Evolutionary conservation across 2,888 invertebrate genomes (phyloP).

Genomic region (Tiliacea citrago): DNA sequence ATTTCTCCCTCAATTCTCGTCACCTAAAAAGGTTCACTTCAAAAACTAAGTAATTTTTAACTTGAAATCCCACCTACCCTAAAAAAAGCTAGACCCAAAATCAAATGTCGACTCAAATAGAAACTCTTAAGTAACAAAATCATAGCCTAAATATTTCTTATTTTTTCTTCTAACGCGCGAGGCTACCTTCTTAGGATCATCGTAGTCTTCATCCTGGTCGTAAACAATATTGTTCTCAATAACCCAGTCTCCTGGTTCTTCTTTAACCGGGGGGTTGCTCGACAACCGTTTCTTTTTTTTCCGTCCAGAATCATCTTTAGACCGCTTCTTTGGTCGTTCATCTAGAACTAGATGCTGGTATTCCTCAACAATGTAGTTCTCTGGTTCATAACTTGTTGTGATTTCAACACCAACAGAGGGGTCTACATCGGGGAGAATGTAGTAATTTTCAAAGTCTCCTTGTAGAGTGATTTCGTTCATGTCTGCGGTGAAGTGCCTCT

Average conservation of each 20-base stretch:
- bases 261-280: constrained; percentile 69
- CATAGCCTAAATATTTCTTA: constrained; percentile 87
- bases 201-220: constrained; percentile 83
- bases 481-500: constrained; percentile 85
- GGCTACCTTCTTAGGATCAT: constrained; percentile 81
- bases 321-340: constrained; percentile 79
- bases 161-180: constrained; percentile 86
- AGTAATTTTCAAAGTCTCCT: constrained; percentile 87
- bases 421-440: constrained; percentile 87
- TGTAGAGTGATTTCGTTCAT: constrained; percentile 85
- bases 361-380: constrained; percentile 85
- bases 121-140: constrained; percentile 83
- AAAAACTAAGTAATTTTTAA: neutral
- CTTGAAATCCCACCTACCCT: constrained; percentile 19
- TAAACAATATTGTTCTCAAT: constrained; percentile 81
- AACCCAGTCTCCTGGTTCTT: constrained; percentile 81
- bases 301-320: constrained; percentile 73
- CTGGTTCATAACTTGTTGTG: constrained; percentile 85
- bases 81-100: constrained; percentile 45
- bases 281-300: constrained; percentile 77
- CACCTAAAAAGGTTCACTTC: no score
- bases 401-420: constrained; percentile 85
- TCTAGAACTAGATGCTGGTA: constrained; percentile 84
- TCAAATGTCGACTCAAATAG: constrained; percentile 89
- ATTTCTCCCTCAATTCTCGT: no score